Evolutionary conservation across 2,888 invertebrate genomes (phyloP).

Genomic region (Yponomeuta sedellus): DNA sequence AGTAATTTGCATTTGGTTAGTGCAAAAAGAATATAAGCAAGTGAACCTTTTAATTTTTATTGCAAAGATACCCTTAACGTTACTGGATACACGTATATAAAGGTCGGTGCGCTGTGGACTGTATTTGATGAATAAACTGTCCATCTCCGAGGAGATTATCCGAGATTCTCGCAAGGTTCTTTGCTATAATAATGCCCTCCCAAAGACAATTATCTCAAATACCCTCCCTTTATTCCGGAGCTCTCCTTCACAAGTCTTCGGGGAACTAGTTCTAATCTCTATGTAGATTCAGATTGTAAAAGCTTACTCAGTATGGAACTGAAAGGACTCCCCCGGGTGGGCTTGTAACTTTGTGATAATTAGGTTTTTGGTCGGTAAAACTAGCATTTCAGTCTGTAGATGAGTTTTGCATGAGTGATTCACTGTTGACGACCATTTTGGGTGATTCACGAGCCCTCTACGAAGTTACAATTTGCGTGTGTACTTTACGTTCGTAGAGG

Average conservation of each 20-base stretch:
- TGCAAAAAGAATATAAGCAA: too few relatives aligned
- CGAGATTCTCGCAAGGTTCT: neutral
- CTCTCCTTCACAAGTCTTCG: neutral
- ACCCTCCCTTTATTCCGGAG: neutral
- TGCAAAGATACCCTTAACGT: too few relatives aligned
- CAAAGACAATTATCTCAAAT: neutral
- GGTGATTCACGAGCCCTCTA: neutral
- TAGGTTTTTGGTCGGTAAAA: neutral
- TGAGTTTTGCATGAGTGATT: neutral
- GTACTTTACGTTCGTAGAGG: too few relatives aligned
- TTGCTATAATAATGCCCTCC: neutral
- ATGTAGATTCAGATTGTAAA: neutral
- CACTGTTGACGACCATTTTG: neutral
- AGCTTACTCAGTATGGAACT: neutral
- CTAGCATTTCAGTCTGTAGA: neutral
- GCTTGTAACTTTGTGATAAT: neutral
- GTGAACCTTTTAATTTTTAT: too few relatives aligned
- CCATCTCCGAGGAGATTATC: neutral
- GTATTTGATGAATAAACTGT: neutral
- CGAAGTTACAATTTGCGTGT: neutral
- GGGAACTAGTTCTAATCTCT: conserved; percentile 3
- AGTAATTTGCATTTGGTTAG: too few relatives aligned
- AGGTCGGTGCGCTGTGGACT: too few relatives aligned
- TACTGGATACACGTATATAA: too few relatives aligned
- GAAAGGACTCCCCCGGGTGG: neutral